Evolutionary conservation across 2,797 vertebrate species (phyloP), one percentile per base, ranked within the genome.

Genomic region (Acrocephalus scirpaceus): DNA sequence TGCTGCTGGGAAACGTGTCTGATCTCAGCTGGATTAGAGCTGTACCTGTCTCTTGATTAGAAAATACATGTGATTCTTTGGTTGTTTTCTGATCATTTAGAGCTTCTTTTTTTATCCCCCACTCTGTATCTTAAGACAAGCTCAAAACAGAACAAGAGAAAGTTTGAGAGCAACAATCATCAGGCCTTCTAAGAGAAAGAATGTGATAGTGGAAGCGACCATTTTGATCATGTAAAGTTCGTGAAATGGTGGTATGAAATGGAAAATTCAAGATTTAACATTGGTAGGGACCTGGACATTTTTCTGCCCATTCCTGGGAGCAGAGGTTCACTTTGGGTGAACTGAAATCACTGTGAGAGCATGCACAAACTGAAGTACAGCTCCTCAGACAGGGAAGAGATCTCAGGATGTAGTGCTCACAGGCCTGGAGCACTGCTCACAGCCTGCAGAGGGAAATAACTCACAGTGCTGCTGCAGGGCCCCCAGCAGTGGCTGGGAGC

Each of bases 401-500:
- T 56, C 38, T 76, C 27, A 22, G 56, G 25, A 40, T 36, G 4
- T 0, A 4, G 51, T 3, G 8, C 23, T 53, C 45, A 8, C 42
- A 10, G 44, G 11, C 23, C 32, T 2, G 3, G 58, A 82, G 42
- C 38, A 42, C 26, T 3, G 2, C 26, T 13, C 5, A 1, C 51
- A n/a, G 72, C 47, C 56, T 56, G 23, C 69, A 38, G 75, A 58
- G 47, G 70, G 2, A 57, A 72, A 53, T 23, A 60, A 27, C 62
- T 57, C 36, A 9, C 0, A 1, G 14, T 78, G 47, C 34, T 69
- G 78, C 62, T 2, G 0, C 45, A 26, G 76, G 65, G 48, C 30
- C 22, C 32, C 0, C 0, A 19, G 84, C 73, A 17, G 47, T 0
- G 5, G 11, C 29, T 0, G 1, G 78, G 60, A 83, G n/a, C 73